Evolutionary conservation across 2,888 invertebrate species (phyloP).

Genomic region (Hemaris fuciformis): DNA sequence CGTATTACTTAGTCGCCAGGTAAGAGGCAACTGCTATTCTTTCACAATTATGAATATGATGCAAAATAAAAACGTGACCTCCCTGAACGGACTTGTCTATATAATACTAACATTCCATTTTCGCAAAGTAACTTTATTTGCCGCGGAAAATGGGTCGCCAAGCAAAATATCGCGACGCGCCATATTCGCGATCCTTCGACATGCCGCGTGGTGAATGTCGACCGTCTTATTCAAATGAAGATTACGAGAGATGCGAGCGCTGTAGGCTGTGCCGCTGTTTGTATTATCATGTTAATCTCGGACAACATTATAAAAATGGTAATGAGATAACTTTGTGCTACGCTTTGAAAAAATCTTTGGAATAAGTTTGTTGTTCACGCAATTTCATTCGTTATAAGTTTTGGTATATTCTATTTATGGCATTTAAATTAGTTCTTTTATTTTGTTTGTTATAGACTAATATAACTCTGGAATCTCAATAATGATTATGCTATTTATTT

Average conservation of each 20-base stretch:
- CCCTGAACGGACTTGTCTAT: neutral
- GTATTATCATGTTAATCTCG: neutral
- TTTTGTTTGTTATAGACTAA: neutral
- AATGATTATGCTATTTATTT: too few relatives aligned
- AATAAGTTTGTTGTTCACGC: neutral
- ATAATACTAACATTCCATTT: neutral
- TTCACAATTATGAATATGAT: neutral
- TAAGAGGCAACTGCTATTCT: neutral
- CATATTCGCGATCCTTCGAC: neutral
- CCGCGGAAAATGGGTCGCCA: conserved; percentile 3
- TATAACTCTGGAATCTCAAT: too few relatives aligned
- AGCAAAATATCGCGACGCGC: neutral
- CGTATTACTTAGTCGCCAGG: neutral
- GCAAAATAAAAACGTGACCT: neutral
- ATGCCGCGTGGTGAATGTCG: neutral
- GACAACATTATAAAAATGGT: conserved; percentile 5
- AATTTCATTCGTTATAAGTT: neutral
- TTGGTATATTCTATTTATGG: neutral
- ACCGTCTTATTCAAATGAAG: conserved; percentile 3
- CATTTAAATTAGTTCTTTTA: neutral
- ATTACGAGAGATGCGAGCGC: neutral
- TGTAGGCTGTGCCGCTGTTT: neutral
- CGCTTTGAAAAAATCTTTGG: neutral
- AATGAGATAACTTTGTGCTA: conserved; percentile 1
- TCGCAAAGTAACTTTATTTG: conserved; percentile 10